Evolutionary conservation across 2,797 vertebrate species (phyloP).

Genomic region (Benthosema pterotum): DNA sequence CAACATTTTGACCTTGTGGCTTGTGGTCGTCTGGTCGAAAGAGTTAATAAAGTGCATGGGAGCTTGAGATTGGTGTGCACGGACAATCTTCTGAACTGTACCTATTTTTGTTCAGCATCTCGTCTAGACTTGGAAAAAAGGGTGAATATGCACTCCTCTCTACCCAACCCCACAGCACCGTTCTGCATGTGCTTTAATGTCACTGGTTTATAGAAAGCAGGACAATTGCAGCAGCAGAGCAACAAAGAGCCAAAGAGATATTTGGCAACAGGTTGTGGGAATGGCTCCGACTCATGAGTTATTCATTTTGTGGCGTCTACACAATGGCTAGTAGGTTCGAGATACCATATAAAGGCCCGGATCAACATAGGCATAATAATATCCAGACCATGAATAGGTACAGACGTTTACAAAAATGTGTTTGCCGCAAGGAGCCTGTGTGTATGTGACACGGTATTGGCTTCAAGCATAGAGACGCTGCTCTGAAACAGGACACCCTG

Average conservation of each 20-base stretch:
- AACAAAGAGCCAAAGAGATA: not conserved
- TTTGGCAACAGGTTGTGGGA: not conserved
- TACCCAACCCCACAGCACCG: slow-evolving; percentile 1
- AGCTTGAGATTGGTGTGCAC: too few species aligned
- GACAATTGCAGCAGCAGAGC: not conserved
- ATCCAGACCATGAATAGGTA: not conserved
- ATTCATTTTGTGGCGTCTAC: not conserved
- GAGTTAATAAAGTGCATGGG: too few species aligned
- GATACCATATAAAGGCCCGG: not conserved
- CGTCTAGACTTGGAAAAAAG: too few species aligned
- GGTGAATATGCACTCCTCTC: too few species aligned
- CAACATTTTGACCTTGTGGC: too few species aligned
- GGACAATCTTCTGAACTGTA: too few species aligned
- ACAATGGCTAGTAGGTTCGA: not conserved
- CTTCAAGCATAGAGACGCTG: slow-evolving; percentile 23
- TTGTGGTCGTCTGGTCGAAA: too few species aligned
- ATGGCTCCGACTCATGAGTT: too few species aligned
- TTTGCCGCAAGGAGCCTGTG: not conserved
- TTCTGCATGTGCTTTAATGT: slow-evolving; percentile 6
- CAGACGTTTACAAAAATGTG: not conserved
- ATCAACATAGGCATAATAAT: not conserved
- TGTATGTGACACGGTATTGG: slow-evolving; percentile 38
- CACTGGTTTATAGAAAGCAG: slow-evolving; percentile 1
- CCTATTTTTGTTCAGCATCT: too few species aligned
- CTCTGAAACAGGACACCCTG: slow-evolving; percentile 70